Conservation (phyloP, 2,113 vertebrate species). For the Smithornis capensis region DNA sequence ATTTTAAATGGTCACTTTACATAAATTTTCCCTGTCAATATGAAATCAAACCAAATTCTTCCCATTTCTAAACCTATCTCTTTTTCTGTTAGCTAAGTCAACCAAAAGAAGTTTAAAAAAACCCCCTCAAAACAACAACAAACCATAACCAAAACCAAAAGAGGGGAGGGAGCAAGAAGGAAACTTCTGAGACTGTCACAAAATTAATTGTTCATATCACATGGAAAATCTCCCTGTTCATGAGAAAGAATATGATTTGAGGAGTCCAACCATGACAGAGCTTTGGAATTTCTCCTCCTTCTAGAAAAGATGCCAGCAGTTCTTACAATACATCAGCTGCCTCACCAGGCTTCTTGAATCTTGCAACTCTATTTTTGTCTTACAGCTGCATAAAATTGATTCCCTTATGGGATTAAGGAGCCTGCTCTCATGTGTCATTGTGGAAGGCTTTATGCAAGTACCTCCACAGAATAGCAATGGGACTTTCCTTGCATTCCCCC, state of each 20-base stretch:
- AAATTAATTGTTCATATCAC: neutral
- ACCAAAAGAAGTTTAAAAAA: neutral
- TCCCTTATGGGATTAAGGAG: slow-evolving; percentile 30
- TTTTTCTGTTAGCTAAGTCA: neutral
- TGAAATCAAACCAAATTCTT: neutral
- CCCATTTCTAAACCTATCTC: neutral
- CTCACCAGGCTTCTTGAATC: neutral
- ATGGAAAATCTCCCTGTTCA: neutral
- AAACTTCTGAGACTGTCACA: neutral
- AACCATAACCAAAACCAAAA: neutral
- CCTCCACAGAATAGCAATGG: neutral
- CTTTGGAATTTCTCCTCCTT: slow-evolving; percentile 7
- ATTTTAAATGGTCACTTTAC: neutral
- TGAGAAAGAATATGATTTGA: neutral
- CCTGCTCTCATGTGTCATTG: slow-evolving; percentile 7
- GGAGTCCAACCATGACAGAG: neutral
- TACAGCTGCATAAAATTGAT: slow-evolving; percentile 54
- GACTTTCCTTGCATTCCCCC: neutral
- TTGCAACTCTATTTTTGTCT: slow-evolving; percentile 29
- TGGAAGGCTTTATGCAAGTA: neutral
- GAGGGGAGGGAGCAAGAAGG: rapidly evolving
- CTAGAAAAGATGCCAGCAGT: neutral
- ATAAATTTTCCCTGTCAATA: neutral
- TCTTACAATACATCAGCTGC: slow-evolving; percentile 14
- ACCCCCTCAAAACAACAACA: neutral